Base-by-base conservation (phyloP, 2,113 vertebrate species). In the Pteronura brasiliensis region DNA sequence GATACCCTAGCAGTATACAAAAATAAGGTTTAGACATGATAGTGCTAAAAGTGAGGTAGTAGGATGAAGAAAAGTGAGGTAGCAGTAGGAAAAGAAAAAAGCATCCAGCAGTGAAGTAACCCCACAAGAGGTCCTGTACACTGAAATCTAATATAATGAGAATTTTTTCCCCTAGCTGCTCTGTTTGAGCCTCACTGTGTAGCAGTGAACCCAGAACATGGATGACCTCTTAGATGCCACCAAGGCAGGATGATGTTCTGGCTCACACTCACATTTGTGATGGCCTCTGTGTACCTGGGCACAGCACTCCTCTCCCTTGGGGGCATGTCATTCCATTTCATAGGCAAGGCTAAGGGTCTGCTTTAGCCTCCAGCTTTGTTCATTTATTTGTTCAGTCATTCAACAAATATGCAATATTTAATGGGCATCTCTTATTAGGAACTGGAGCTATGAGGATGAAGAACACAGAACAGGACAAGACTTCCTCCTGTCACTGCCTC, bases 341-440 rank as follows among this genome's bases (percentile, higher is more conserved):
- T 3, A 94, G 42, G 17, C 14, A 81, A 97, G 82, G 36, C 21
- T 85, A 72, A 87, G 20, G 5, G 13, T 87, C 69, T 47, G 27
- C 42, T 4, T 82, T 29, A 34, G 42, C 31, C 57, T 92, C 39
- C 88, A 15, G 55, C 4, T 23, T 57, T 94, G 92, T 92, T 91
- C 25, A 79, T 63, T 96, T 93, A 23, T 61, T 83, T 79, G 36
- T 93, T 93, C 67, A 90, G 21, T 96, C 86, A 93, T n/a, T 87
- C 49, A 97, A 86, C 34, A 95, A 77, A 88, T 55, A 49, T 36
- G 27, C 8, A 55, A 11, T 91, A 83, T 86, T 69, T 79, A 94
- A 76, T 92, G 77, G 34, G 49, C 36, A 80, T 34, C 31, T 93
- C 14, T 59, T 71, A 25, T 79, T 23, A 72, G 88, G 72, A 47